Percentiles rank a stretch among this genome's conserved stretches.
Evolutionary conservation across 2,797 vertebrate genomes (phyloP).

Genomic region (Tangara arthus): DNA sequence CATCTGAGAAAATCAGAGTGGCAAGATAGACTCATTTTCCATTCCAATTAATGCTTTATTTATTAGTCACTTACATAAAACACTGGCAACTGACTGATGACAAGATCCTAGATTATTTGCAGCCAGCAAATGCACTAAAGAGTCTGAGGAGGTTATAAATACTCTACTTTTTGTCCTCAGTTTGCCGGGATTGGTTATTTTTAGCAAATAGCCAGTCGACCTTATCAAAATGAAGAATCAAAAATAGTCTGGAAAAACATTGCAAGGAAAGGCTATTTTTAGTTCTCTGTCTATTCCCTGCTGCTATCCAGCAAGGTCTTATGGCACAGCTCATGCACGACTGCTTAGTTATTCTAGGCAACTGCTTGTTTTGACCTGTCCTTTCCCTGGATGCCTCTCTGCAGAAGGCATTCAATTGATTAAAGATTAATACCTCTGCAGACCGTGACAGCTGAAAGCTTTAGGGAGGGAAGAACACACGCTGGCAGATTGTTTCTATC

Average conservation of each 20-base stretch:
- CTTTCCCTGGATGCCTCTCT: constrained; percentile 60
- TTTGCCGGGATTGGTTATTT: constrained; percentile 78
- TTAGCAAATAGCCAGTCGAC: constrained; percentile 76
- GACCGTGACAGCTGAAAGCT: constrained; percentile 61
- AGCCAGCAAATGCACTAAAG: constrained; percentile 50
- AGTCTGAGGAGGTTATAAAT: constrained; percentile 71
- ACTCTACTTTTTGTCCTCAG: constrained; percentile 75
- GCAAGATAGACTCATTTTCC: not conserved
- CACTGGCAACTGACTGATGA: constrained; percentile 21
- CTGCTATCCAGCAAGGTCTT: constrained; percentile 66
- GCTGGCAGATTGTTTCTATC: constrained; percentile 52
- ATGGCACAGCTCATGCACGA: constrained; percentile 60
- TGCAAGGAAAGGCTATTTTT: constrained; percentile 76
- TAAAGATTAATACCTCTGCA: constrained; percentile 78
- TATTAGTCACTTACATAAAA: constrained; percentile 62
- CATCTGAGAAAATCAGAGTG: not conserved
- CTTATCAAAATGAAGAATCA: constrained; percentile 80
- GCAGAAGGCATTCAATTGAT: constrained; percentile 71
- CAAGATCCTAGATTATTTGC: constrained; percentile 40
- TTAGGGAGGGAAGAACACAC: not conserved
- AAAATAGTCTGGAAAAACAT: constrained; percentile 79
- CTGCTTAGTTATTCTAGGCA: constrained; percentile 67
- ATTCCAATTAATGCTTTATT: constrained; percentile 52
- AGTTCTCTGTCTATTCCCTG: constrained; percentile 66
- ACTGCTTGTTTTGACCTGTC: constrained; percentile 49